phyloP scores from a whole-genome alignment of 2,797 vertebrate species.

The Danio jaintianensis region DNA sequence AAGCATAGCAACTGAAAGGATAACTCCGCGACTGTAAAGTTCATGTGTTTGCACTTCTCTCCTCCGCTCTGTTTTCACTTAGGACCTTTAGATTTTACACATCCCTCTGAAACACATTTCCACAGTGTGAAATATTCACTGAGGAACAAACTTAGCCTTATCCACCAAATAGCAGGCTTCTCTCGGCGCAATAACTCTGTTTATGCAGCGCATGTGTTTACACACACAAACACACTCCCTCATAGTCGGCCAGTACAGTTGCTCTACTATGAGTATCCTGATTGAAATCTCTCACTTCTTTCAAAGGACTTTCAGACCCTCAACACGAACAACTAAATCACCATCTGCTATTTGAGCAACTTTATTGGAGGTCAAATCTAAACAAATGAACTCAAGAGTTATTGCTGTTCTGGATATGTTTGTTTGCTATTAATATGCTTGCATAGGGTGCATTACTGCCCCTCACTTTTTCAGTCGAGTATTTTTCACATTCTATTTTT shows the following conservation, averaged over 20 bases:
- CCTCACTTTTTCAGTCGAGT: too few relatives aligned
- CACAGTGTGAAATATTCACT: slow-evolving; percentile 59
- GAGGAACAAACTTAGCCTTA: slow-evolving; percentile 62
- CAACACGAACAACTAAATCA: slow-evolving; percentile 2
- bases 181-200: slow-evolving; percentile 49
- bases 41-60: slow-evolving; percentile 49
- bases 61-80: slow-evolving; percentile 48
- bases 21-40: slow-evolving; percentile 39
- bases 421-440: background rate
- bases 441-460: background rate
- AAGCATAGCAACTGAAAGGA: slow-evolving; percentile 16
- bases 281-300: slow-evolving; percentile 30
- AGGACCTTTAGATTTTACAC: slow-evolving; percentile 61
- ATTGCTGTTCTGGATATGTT: slow-evolving; percentile 5
- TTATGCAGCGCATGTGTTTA: slow-evolving; percentile 43
- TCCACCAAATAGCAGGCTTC: slow-evolving; percentile 50
- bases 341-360: slow-evolving; percentile 1
- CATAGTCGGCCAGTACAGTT: slow-evolving; percentile 31
- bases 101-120: slow-evolving; percentile 60
- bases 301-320: slow-evolving; percentile 12
- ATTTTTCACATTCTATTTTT: too few relatives aligned
- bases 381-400: slow-evolving; percentile 5
- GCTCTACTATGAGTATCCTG: slow-evolving; percentile 17
- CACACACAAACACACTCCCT: slow-evolving; percentile 46
- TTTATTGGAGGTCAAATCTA: background rate